Evolutionary conservation across 64 coral and sea anemone species (phyloP).

Genomic region (Stichodactyla helianthus): DNA sequence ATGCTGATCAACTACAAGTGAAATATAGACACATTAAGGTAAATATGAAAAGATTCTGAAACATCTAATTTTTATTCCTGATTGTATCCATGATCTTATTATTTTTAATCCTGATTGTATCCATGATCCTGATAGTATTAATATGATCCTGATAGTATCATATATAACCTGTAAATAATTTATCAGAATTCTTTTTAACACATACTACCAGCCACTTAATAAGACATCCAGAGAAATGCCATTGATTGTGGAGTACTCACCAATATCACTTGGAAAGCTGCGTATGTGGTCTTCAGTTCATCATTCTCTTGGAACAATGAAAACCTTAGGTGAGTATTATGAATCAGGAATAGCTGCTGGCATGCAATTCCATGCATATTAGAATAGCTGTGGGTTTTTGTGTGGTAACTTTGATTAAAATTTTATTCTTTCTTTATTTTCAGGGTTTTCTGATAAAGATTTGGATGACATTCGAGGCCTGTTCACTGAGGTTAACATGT

Average conservation of each 20-base stretch:
- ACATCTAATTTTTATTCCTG: too few relatives aligned
- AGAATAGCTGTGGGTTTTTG: too few relatives aligned
- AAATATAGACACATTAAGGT: constrained; percentile 82
- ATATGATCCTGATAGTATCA: too few relatives aligned
- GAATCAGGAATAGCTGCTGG: not conserved
- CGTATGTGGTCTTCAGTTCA: constrained; percentile 74
- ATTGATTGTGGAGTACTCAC: constrained; percentile 81
- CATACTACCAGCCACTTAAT: constrained; percentile 48
- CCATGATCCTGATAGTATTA: too few relatives aligned
- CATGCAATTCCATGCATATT: too few relatives aligned
- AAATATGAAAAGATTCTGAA: not conserved
- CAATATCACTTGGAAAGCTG: constrained; percentile 84
- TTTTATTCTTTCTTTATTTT: not conserved
- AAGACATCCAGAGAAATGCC: constrained; percentile 67
- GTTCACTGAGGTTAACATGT: constrained; percentile 91
- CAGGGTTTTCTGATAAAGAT: constrained; percentile 97
- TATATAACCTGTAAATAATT: too few relatives aligned
- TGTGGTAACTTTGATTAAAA: too few relatives aligned
- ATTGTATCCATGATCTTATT: too few relatives aligned
- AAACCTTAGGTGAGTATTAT: constrained; percentile 55
- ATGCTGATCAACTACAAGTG: constrained; percentile 76
- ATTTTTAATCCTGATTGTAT: too few relatives aligned
- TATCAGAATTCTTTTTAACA: too few relatives aligned
- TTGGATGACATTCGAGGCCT: constrained; percentile 89
- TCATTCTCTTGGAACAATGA: constrained; percentile 74